These are phyloP conservation scores for Augiades crinisus DNA, from an alignment of 2,888 invertebrate species.

Conservation along the genomic window DNA sequence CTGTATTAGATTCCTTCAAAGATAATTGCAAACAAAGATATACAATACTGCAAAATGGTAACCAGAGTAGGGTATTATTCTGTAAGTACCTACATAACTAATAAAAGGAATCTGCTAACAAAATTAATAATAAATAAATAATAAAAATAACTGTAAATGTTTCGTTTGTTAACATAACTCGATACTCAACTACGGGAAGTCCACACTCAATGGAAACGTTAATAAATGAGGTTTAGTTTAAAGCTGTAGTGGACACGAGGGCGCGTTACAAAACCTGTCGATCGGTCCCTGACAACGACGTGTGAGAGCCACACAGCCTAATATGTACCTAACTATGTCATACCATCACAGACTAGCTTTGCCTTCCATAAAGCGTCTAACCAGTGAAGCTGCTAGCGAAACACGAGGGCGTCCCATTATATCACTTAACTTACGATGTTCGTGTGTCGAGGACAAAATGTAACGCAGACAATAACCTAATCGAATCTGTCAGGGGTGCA, in stretches of 20 bases:
- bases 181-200: background rate
- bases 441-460: too few relatives aligned
- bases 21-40: constrained; percentile 31
- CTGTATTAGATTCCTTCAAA: constrained; percentile 45
- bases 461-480: too few relatives aligned
- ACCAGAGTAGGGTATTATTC: constrained; percentile 35
- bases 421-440: too few relatives aligned
- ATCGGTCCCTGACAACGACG: constrained; percentile 45
- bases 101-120: constrained; percentile 43
- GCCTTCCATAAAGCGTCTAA: constrained; percentile 60
- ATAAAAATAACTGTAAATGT: background rate
- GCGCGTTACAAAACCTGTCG: constrained; percentile 37
- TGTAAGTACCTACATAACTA: constrained; percentile 36
- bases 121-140: constrained; percentile 2
- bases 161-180: constrained; percentile 11
- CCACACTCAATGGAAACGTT: constrained; percentile 28
- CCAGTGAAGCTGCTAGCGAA: constrained; percentile 51
- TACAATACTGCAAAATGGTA: constrained; percentile 43
- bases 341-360: constrained; percentile 79
- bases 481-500: constrained; percentile 13
- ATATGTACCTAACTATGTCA: constrained; percentile 70
- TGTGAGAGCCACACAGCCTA: constrained; percentile 59
- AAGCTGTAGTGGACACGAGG: constrained; percentile 45
- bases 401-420: too few relatives aligned
- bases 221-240: constrained; percentile 40